Percentiles rank a stretch among this genome's conserved stretches.
phyloP scores from a whole-genome alignment of 2,113 vertebrate species.

The Stictonetta naevosa region DNA sequence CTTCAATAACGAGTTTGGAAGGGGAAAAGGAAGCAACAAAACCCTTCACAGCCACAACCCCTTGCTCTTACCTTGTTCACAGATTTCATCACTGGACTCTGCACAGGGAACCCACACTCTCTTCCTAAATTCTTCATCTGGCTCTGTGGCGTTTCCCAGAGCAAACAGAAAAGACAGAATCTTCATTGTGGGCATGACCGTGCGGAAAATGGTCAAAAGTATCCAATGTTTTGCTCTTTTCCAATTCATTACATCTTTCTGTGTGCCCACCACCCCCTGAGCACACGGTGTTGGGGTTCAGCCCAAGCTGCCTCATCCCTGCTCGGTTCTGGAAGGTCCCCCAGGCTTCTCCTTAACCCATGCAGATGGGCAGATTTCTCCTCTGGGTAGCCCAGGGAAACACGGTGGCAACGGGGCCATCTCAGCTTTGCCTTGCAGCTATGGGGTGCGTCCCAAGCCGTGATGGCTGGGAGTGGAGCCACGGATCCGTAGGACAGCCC shows the following conservation, averaged over 20 bases:
- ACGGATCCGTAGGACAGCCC: neutral
- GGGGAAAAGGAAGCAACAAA: neutral
- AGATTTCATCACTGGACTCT: slow-evolving; percentile 53
- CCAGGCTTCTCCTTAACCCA: neutral
- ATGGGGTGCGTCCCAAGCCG: accelerated
- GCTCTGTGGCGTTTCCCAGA: slow-evolving; percentile 18
- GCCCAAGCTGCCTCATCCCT: accelerated
- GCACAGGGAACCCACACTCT: slow-evolving; percentile 61
- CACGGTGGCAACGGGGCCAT: accelerated
- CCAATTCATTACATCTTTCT: neutral
- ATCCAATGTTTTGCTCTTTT: neutral
- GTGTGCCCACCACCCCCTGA: neutral
- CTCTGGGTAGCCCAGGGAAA: neutral
- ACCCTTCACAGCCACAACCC: neutral
- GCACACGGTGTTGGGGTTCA: accelerated
- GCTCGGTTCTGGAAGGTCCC: neutral
- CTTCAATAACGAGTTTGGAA: neutral
- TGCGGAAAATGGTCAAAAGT: neutral
- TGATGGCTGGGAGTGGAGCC: neutral
- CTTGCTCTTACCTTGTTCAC: slow-evolving; percentile 63
- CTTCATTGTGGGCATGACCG: neutral
- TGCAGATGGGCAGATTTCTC: accelerated
- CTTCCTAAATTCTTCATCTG: slow-evolving; percentile 65
- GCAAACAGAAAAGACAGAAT: slow-evolving; percentile 57
- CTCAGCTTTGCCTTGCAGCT: accelerated